Evolutionary conservation across 2,113 vertebrate species (phyloP).

Genomic region (Sorex fumeus): DNA sequence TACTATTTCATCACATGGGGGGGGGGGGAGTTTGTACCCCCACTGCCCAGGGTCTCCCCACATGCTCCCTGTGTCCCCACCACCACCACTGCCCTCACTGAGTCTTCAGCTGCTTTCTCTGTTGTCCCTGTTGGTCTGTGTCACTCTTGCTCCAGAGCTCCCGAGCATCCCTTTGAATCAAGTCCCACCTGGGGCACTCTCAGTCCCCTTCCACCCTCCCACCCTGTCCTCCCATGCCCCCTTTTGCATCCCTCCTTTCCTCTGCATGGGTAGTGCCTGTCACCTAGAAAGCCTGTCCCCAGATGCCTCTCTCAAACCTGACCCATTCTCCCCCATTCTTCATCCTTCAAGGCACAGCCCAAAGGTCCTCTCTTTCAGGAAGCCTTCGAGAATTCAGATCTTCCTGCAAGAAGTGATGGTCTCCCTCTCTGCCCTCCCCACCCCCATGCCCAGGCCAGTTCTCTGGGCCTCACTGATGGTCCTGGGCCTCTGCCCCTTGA

Average conservation of each 20-base stretch:
- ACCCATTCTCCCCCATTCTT: background rate
- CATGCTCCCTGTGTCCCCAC: fast-evolving
- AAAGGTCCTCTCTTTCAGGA: slow-evolving; percentile 25
- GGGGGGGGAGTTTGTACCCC: background rate
- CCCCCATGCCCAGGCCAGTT: background rate
- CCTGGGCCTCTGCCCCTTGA: background rate
- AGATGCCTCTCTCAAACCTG: background rate
- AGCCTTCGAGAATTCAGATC: slow-evolving; percentile 42
- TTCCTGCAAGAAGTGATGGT: background rate
- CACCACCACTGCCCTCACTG: background rate
- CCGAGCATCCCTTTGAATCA: background rate
- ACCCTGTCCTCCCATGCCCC: too few species aligned
- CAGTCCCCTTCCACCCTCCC: background rate
- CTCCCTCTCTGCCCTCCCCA: background rate
- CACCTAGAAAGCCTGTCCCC: background rate
- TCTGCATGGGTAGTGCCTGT: background rate
- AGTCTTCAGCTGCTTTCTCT: background rate
- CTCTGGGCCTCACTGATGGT: background rate
- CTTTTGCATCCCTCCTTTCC: background rate
- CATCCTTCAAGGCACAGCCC: slow-evolving; percentile 5
- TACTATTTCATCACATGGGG: too few species aligned
- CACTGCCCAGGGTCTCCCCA: background rate
- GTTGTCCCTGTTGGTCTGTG: too few species aligned
- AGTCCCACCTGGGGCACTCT: background rate
- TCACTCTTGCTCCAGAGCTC: background rate